phyloP scores from a whole-genome alignment of 2,113 vertebrate species.

The Centrocercus urophasianus region DNA sequence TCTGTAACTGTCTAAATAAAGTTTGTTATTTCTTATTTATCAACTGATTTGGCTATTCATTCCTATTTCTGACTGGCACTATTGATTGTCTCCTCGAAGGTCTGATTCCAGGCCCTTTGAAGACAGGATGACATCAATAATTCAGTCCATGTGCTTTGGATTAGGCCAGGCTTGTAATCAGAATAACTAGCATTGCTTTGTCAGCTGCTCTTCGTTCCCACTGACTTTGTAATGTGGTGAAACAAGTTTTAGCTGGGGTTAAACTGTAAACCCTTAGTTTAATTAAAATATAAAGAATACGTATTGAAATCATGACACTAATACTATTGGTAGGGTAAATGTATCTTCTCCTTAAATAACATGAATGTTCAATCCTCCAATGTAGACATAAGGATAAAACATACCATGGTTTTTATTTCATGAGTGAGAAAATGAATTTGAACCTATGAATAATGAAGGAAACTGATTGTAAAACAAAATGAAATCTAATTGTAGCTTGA shows the following conservation, averaged over 20 bases:
- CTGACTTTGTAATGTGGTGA: neutral
- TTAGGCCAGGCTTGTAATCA: neutral
- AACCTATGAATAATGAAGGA: neutral
- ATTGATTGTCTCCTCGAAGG: neutral
- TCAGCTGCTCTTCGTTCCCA: neutral
- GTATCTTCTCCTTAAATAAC: neutral
- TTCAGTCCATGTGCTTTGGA: neutral
- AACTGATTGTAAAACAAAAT: neutral
- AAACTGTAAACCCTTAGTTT: neutral
- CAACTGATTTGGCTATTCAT: neutral
- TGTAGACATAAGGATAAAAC: neutral
- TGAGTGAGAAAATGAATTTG: neutral
- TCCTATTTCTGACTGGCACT: neutral
- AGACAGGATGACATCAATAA: neutral
- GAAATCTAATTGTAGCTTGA: neutral
- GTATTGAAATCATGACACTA: neutral
- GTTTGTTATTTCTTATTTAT: neutral
- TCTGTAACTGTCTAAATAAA: neutral
- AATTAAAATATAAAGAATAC: neutral
- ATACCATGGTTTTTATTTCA: neutral
- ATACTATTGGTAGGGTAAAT: neutral
- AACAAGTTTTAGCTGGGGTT: neutral
- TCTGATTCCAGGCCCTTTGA: neutral
- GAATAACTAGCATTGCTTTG: neutral
- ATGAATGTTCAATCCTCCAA: neutral